Evolutionary conservation across 2,113 vertebrate genomes (phyloP).

Genomic region (Sapajus apella): DNA sequence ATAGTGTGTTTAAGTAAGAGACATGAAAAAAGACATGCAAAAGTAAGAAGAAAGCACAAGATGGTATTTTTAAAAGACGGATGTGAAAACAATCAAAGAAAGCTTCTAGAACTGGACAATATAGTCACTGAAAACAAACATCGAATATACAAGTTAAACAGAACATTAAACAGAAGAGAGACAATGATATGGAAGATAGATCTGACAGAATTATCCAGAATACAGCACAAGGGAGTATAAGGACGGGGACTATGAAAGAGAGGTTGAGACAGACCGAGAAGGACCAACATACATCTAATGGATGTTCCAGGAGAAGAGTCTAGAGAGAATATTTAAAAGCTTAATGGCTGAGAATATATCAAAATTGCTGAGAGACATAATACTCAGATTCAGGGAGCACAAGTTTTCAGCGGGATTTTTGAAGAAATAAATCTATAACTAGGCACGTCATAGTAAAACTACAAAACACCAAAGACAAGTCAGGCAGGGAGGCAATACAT

Average conservation of each 20-base stretch:
- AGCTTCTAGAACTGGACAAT: neutral
- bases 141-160: neutral
- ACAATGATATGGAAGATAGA: neutral
- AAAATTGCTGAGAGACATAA: neutral
- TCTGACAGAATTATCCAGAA: neutral
- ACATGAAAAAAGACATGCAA: neutral
- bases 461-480: neutral
- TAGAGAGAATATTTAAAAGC: neutral
- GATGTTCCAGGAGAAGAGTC: neutral
- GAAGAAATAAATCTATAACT: neutral
- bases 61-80: neutral
- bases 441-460: neutral
- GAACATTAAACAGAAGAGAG: neutral
- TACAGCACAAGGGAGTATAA: neutral
- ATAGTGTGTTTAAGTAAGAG: neutral
- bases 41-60: neutral
- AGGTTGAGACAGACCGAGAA: neutral
- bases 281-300: neutral
- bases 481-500: neutral
- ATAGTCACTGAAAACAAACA: neutral
- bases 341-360: neutral
- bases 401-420: neutral
- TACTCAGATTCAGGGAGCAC: neutral
- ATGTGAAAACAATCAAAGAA: neutral
- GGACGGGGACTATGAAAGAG: neutral